These are phyloP conservation scores for Odobenus rosmarus DNA, from an alignment of 2,113 vertebrate species.

Conservation along the genomic window DNA sequence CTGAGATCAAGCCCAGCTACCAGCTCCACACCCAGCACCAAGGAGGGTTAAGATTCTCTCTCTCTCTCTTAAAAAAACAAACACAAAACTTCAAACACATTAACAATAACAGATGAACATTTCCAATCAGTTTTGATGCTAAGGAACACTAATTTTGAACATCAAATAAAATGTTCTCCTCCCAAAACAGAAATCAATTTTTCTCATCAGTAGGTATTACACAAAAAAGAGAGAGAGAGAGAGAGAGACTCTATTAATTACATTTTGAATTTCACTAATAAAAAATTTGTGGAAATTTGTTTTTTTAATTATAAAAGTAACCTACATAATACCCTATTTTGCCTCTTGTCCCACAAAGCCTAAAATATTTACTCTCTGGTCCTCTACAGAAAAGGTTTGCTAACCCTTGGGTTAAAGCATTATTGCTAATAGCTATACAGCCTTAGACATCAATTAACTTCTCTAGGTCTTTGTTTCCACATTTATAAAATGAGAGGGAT, in stretches of 20 bases:
- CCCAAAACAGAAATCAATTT: background rate
- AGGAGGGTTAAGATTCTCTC: background rate
- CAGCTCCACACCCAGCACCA: background rate
- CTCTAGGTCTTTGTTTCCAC: background rate
- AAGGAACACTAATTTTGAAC: background rate
- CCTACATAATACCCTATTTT: background rate
- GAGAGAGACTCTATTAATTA: background rate
- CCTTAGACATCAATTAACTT: background rate
- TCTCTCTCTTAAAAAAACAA: background rate
- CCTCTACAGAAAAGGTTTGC: background rate
- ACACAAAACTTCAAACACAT: background rate
- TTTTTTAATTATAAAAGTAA: background rate
- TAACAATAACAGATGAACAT: background rate
- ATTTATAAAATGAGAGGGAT: background rate
- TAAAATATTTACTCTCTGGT: background rate
- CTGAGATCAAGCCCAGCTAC: background rate
- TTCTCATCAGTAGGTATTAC: background rate
- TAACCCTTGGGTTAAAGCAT: background rate
- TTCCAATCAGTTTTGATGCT: background rate
- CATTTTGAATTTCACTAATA: background rate
- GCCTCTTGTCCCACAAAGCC: background rate
- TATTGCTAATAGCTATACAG: background rate
- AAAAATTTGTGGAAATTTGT: background rate
- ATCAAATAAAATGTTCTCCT: background rate
- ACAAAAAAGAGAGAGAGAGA: background rate